These are phyloP conservation scores for Nemotelus nigrinus DNA, from an alignment of 2,888 invertebrate species.

Conservation along the genomic window DNA sequence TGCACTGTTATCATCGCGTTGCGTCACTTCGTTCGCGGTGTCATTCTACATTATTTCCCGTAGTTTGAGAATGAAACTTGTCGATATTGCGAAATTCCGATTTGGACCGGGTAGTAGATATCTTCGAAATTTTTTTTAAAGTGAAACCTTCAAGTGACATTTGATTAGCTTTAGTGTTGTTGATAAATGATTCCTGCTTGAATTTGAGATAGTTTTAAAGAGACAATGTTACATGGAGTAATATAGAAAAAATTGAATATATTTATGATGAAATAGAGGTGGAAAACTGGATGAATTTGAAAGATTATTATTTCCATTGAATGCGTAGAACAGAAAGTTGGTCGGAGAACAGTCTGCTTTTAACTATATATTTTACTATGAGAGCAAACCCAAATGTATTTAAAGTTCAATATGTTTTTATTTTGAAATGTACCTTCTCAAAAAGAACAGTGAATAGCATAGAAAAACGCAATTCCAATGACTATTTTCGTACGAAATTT, in stretches of 20 bases:
- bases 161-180: conserved; percentile 16
- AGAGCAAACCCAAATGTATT: too few relatives aligned
- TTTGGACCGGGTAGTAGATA: conserved; percentile 3
- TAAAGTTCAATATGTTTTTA: too few relatives aligned
- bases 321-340: too few relatives aligned
- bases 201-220: not conserved
- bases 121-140: conserved; percentile 21
- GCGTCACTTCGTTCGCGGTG: not conserved
- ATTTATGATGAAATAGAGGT: not conserved
- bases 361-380: too few relatives aligned
- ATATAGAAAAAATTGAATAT: not conserved
- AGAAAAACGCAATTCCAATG: too few relatives aligned
- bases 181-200: conserved; percentile 1
- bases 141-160: not conserved
- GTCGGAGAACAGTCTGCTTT: too few relatives aligned
- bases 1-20: conserved; percentile 13
- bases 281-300: not conserved
- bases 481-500: too few relatives aligned
- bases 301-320: too few relatives aligned
- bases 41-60: not conserved
- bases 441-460: too few relatives aligned
- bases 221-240: conserved; percentile 12
- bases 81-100: conserved; percentile 8
- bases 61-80: conserved; percentile 19
- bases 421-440: too few relatives aligned